Conservation (phyloP, 2,888 invertebrate genomes). For the Macroteleia sp. region DNA sequence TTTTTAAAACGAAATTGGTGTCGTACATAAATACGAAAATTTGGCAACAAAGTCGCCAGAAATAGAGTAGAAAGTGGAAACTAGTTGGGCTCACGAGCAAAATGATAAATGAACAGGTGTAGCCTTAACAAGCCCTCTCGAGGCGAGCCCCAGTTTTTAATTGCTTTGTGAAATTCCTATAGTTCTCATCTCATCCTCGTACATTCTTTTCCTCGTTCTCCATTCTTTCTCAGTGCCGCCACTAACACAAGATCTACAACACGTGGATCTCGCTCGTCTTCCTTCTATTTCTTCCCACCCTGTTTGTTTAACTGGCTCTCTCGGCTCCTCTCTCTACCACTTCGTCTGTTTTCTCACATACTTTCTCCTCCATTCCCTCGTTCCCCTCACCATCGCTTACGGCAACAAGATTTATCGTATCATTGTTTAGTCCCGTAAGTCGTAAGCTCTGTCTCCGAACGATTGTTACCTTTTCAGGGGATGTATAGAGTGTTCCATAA, state of each 20-base stretch:
- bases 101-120: constrained; percentile 79
- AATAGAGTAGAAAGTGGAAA: constrained; percentile 51
- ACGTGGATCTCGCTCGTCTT: constrained; percentile 65
- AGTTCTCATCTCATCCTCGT: constrained; percentile 50
- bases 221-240: constrained; percentile 54
- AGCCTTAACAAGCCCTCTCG: constrained; percentile 79
- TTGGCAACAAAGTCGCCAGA: constrained; percentile 51
- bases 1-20: constrained; percentile 38
- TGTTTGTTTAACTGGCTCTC: constrained; percentile 62
- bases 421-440: constrained; percentile 78
- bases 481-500: constrained; percentile 62
- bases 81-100: constrained; percentile 73
- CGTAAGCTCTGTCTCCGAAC: constrained; percentile 70
- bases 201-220: constrained; percentile 57
- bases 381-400: constrained; percentile 26
- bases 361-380: constrained; percentile 63
- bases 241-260: constrained; percentile 62
- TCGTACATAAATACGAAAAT: constrained; percentile 41
- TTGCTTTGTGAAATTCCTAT: constrained; percentile 63
- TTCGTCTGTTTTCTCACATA: constrained; percentile 66
- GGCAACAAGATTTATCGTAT: constrained; percentile 79
- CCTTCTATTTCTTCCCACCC: constrained; percentile 69
- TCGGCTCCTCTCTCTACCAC: constrained; percentile 46
- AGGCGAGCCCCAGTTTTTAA: constrained; percentile 69
- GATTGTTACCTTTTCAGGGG: constrained; percentile 70